phyloP scores from a whole-genome alignment of 2,797 vertebrate species.

The Notamacropus eugenii region DNA sequence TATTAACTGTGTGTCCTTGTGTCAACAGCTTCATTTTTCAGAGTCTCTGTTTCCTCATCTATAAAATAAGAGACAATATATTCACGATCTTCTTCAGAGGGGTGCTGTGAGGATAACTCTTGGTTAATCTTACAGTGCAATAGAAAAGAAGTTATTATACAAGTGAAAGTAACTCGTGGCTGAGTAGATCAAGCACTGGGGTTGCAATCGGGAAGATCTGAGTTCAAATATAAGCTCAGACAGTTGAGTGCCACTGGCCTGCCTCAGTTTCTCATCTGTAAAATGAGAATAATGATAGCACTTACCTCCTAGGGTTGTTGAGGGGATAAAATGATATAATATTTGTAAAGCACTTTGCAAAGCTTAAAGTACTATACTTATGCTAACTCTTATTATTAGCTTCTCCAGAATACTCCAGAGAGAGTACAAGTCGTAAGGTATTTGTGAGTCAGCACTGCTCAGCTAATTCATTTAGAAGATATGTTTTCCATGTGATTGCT shows the following conservation, averaged over 20 bases:
- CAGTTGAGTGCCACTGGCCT: neutral
- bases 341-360: neutral
- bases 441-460: neutral
- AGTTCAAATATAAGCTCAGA: neutral
- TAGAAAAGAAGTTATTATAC: neutral
- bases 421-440: neutral
- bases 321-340: neutral
- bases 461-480: neutral
- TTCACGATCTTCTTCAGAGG: neutral
- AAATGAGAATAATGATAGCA: neutral
- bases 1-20: neutral
- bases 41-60: neutral
- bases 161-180: neutral
- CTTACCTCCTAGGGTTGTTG: neutral
- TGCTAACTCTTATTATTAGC: neutral
- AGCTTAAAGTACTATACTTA: neutral
- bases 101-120: neutral
- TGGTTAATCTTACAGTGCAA: neutral
- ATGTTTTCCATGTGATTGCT: neutral
- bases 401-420: neutral
- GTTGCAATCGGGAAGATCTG: neutral
- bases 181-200: neutral
- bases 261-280: neutral
- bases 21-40: neutral
- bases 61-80: neutral